A percentile compares a stretch with the other conserved stretches of the same genome.
Evolutionary conservation across 2,888 invertebrate genomes (phyloP).

Genomic region (Hemicrepidius hirtus): DNA sequence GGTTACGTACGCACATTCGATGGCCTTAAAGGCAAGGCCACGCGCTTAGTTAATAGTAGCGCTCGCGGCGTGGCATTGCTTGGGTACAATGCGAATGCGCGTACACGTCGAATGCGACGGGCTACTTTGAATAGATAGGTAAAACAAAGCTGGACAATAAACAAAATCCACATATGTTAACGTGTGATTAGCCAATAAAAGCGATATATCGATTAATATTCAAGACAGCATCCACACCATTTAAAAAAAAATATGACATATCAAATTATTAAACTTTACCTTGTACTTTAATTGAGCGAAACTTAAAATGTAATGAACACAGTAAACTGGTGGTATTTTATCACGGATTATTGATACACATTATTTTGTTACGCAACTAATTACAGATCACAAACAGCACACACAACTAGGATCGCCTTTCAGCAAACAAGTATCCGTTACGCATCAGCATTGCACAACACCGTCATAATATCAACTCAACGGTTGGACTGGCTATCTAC

Average conservation of each 20-base stretch:
- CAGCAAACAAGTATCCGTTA: slow-evolving; percentile 41
- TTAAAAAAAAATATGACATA: background rate
- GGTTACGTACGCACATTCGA: slow-evolving; percentile 53
- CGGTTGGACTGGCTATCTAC: slow-evolving; percentile 45
- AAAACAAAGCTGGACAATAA: background rate
- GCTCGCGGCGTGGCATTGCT: slow-evolving; percentile 51
- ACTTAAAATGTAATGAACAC: slow-evolving; percentile 24
- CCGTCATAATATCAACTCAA: slow-evolving; percentile 44
- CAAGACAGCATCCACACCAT: background rate
- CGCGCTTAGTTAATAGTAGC: slow-evolving; percentile 46
- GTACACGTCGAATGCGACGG: slow-evolving; percentile 24
- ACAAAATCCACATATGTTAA: background rate
- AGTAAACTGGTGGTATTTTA: slow-evolving; percentile 14
- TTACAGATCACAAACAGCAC: slow-evolving; percentile 17
- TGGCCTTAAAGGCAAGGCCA: slow-evolving; percentile 58
- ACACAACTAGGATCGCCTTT: slow-evolving; percentile 31
- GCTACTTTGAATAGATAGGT: background rate
- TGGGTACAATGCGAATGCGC: slow-evolving; percentile 36
- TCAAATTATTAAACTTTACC: background rate
- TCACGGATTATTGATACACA: slow-evolving; percentile 39
- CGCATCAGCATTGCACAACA: slow-evolving; percentile 47
- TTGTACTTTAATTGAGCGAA: slow-evolving; percentile 25
- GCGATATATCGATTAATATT: too few relatives aligned
- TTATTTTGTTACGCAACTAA: slow-evolving; percentile 36
- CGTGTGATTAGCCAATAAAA: background rate